A percentile compares a stretch with the other conserved stretches of the same genome.
Evolutionary conservation across 1,140 invertebrate genomes (phyloP).

Genomic region (Cyrtorhinus lividipennis): DNA sequence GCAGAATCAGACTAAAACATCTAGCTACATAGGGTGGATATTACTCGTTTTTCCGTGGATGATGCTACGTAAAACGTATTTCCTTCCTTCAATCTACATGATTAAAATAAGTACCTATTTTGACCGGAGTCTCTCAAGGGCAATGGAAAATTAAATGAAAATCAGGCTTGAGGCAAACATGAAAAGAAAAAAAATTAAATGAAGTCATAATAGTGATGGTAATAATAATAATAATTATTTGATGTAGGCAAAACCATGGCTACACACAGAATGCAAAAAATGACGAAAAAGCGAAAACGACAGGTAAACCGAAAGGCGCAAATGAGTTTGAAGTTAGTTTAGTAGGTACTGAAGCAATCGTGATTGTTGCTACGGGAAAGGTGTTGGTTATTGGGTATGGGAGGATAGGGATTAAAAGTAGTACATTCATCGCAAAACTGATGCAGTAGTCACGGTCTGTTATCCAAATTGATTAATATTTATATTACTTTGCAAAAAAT

Average conservation of each 20-base stretch:
- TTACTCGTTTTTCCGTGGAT: too few species aligned
- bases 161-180: neutral
- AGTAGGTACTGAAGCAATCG: neutral
- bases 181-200: neutral
- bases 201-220: neutral
- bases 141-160: too few species aligned
- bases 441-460: neutral
- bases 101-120: too few species aligned
- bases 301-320: neutral
- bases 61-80: too few species aligned
- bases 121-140: neutral
- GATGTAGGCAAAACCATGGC: neutral
- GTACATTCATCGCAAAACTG: neutral
- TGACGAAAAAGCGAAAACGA: neutral
- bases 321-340: too few species aligned
- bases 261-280: neutral
- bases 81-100: too few species aligned
- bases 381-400: neutral
- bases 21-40: too few species aligned
- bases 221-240: neutral
- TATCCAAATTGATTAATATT: too few species aligned
- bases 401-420: neutral
- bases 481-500: too few species aligned
- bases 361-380: neutral
- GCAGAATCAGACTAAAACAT: too few species aligned